Base-by-base conservation (phyloP, 2,797 vertebrate genomes). In the Petrocephalus schoutedeni region DNA sequence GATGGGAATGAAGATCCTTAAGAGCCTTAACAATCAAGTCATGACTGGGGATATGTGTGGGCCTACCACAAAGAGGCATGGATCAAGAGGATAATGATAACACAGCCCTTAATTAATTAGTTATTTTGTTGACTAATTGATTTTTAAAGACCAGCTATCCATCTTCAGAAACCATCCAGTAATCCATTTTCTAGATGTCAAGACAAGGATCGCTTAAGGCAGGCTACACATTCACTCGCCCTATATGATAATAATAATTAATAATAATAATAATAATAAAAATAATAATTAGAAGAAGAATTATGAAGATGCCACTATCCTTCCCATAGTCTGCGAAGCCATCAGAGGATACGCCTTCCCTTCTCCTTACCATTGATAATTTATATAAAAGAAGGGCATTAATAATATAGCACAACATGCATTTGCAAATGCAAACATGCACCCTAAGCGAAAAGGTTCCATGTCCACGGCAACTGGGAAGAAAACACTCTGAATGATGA, bases 191-290 rank as follows among this genome's bases (percentile, higher is more conserved):
- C 16, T 41, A 80, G 36, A 49, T 45, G 36, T 19, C 41, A 80
- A 21, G 19, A 80, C 74, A 49, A 45, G 74, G 19, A 49, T 80
- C 36, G 19, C 74, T 95, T 95, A 96, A 95, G 92, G 92, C 89
- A 87, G 80, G 90, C 91, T 90, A 94, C 94, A 95, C 93, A 93
- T n/a, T 93, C 94, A 91, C 92, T 85, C 86, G 89, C 28, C 51
- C 53, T 49, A 6, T 88, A 51, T 49, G 10, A 58, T n/a, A n/a
- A 58, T n/a, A 4, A 58, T 6, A 58, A 58, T 58, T n/a, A 58
- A 2, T 9, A 61, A 61, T 61, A 61, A 61, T 23, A 61, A 9
- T 61, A 61, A 61, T 61, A 61, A 61, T n/a, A 3, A 14, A 16
- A 14, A 85, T 56, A 10, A 57, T 19, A 0, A 57, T 19, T 2